phyloP scores from a whole-genome alignment of 2,888 invertebrate genomes.

The Platycheirus albimanus region DNA sequence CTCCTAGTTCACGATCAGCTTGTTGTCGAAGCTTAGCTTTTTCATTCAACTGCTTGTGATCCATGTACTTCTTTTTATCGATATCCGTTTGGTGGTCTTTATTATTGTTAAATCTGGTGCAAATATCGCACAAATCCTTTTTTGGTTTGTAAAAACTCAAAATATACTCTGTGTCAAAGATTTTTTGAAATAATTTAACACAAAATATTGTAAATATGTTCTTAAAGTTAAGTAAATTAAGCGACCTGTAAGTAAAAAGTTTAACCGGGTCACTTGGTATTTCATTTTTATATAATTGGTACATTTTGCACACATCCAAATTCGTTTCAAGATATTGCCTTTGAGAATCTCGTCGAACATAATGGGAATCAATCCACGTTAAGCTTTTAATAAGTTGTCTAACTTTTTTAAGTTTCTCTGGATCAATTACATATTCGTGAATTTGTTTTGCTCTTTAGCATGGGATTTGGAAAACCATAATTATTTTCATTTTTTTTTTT shows the following conservation, averaged over 20 bases:
- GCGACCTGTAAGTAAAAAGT: neutral
- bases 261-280: slow-evolving; percentile 11
- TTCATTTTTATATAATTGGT: neutral
- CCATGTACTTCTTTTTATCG: slow-evolving; percentile 8
- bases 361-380: neutral
- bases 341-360: slow-evolving; percentile 11
- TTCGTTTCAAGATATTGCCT: slow-evolving; percentile 8
- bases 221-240: neutral
- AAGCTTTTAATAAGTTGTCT: neutral
- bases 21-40: slow-evolving; percentile 21
- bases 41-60: slow-evolving; percentile 10
- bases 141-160: slow-evolving; percentile 10
- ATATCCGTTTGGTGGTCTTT: neutral
- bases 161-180: slow-evolving; percentile 8
- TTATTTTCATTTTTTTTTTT: neutral
- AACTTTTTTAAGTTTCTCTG: neutral
- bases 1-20: slow-evolving; percentile 9
- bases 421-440: neutral
- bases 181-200: neutral
- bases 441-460: neutral
- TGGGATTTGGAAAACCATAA: neutral
- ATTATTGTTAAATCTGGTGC: slow-evolving; percentile 8
- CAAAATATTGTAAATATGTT: neutral
- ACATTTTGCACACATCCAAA: slow-evolving; percentile 1
- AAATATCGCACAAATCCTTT: slow-evolving; percentile 14